Percentiles rank a stretch among this genome's conserved stretches.
These are phyloP conservation scores for Heliconius himera DNA, from an alignment of 1,140 invertebrate genomes.

Conservation along the genomic window DNA sequence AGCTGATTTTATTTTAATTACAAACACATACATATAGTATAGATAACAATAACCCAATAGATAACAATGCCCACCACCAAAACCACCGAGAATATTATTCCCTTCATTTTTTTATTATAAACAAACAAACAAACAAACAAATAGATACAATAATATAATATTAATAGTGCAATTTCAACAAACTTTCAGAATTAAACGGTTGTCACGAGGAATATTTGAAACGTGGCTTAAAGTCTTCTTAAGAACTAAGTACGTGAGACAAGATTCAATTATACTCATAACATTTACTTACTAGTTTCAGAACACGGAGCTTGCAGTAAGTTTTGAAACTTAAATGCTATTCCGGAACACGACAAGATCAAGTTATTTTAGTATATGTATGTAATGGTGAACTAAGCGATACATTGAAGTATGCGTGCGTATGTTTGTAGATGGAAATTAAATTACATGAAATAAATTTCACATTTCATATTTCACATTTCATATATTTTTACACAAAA, in stretches of 20 bases:
- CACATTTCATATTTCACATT: too few species aligned
- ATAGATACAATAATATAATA: background rate
- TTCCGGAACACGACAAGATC: constrained; percentile 14
- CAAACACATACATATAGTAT: too few species aligned
- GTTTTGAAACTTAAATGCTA: constrained; percentile 23
- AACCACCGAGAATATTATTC: background rate
- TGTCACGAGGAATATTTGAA: constrained; percentile 2
- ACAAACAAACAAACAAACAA: background rate
- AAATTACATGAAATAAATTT: background rate
- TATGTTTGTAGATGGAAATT: background rate
- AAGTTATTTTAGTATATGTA: constrained; percentile 20
- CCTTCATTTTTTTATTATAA: background rate
- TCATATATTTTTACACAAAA: too few species aligned
- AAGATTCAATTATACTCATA: constrained; percentile 29
- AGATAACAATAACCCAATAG: too few species aligned
- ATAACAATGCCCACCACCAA: too few species aligned
- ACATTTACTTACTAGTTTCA: constrained; percentile 32
- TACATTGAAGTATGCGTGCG: background rate
- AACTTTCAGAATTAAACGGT: constrained; percentile 1
- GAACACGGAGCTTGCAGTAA: constrained; percentile 21
- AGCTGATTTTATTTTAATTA: too few species aligned
- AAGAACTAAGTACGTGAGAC: constrained; percentile 21
- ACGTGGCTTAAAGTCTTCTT: constrained; percentile 17
- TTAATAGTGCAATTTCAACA: background rate
- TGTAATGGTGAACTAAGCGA: background rate